A percentile compares a stretch with the other conserved stretches of the same genome.
Evolutionary conservation across 2,113 vertebrate genomes (phyloP).

Genomic region (Andinoacara biseriatus): DNA sequence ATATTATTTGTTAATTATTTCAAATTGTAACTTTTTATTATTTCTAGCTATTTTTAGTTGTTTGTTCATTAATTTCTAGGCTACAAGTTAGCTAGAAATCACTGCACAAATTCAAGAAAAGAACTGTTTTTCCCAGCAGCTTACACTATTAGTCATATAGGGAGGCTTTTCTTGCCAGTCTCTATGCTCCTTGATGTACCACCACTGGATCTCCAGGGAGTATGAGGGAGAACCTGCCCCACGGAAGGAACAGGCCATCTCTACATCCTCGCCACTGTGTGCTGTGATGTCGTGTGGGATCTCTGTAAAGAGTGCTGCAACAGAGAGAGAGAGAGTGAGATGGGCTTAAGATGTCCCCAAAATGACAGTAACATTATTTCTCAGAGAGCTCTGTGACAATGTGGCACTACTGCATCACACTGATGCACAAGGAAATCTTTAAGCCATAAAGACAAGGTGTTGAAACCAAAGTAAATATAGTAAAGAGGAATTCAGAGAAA

Average conservation of each 20-base stretch:
- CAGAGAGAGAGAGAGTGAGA: not conserved
- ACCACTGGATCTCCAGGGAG: conserved; percentile 98
- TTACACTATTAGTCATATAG: conserved; percentile 86
- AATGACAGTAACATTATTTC: conserved; percentile 4
- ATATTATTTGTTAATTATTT: no score
- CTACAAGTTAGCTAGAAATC: not conserved
- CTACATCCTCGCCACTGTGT: conserved; percentile 89
- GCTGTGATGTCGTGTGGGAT: conserved; percentile 90
- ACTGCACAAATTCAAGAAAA: not conserved
- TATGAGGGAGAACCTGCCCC: conserved; percentile 90
- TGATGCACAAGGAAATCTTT: not conserved
- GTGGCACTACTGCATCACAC: not conserved
- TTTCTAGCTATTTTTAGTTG: not conserved
- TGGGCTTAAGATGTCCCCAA: not conserved
- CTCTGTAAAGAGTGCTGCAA: conserved; percentile 94
- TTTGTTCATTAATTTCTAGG: not conserved
- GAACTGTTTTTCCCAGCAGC: not conserved
- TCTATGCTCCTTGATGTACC: conserved; percentile 88
- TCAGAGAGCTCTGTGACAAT: not conserved
- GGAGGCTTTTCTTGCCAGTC: conserved; percentile 86
- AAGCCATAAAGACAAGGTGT: not conserved
- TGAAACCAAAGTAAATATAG: conserved; percentile 6
- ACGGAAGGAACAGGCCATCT: conserved; percentile 98
- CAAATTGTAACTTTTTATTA: no score
- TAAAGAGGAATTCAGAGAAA: not conserved